Conservation (phyloP, 2,888 invertebrate species). For the Eulithis prunata region DNA sequence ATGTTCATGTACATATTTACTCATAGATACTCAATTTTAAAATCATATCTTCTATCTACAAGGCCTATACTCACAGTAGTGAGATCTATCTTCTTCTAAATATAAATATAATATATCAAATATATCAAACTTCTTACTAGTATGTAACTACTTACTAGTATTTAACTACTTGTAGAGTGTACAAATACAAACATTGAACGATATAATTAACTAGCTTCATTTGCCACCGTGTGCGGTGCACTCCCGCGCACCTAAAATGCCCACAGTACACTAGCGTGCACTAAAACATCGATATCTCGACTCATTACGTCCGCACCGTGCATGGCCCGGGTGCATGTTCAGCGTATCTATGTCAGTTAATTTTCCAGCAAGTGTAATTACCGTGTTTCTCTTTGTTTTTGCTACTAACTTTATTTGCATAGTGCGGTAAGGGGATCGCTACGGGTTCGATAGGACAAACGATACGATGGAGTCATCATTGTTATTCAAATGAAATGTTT, state of each 20-base stretch:
- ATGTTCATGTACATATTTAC: no score
- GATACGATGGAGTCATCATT: constrained; percentile 49
- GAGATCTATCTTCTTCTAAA: no score
- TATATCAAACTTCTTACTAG: no score
- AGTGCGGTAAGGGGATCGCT: constrained; percentile 67
- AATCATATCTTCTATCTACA: no score
- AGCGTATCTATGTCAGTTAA: constrained; percentile 80
- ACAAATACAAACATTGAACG: constrained; percentile 10
- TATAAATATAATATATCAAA: no score
- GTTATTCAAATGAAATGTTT: constrained; percentile 7
- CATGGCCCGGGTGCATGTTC: constrained; percentile 65
- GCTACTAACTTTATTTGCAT: constrained; percentile 84
- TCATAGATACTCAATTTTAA: no score
- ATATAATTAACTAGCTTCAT: constrained; percentile 13
- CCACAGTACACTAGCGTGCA: constrained; percentile 64
- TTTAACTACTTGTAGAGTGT: no score
- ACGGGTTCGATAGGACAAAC: constrained; percentile 53
- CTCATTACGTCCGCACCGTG: constrained; percentile 72
- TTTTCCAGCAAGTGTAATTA: constrained; percentile 82
- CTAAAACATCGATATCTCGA: constrained; percentile 65
- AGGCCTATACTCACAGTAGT: no score
- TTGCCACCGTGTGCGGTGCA: constrained; percentile 19
- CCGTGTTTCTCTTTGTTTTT: constrained; percentile 82
- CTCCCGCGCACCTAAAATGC: constrained; percentile 12
- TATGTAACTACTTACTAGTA: no score